Conservation (phyloP, 2,888 invertebrate genomes). For the Limnephilus lunatus region DNA sequence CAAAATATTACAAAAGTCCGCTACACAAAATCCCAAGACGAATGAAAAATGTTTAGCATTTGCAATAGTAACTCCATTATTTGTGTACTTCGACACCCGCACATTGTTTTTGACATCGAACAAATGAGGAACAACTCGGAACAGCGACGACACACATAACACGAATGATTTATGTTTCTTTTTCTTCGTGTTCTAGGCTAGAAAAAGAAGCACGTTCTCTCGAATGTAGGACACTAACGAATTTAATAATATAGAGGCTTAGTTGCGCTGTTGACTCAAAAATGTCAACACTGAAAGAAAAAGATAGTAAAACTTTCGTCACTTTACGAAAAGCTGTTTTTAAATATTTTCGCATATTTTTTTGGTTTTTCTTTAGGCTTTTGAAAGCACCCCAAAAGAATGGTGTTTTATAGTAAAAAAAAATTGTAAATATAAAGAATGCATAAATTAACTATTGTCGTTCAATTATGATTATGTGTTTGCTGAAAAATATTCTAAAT, state of each 20-base stretch:
- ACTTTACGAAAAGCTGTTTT: neutral
- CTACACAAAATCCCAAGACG: neutral
- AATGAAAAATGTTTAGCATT: neutral
- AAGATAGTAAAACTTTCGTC: neutral
- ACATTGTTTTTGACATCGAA: neutral
- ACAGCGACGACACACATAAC: neutral
- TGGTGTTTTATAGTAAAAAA: too few relatives aligned
- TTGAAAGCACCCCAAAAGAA: too few relatives aligned
- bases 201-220: neutral
- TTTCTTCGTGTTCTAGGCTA: neutral
- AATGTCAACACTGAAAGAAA: neutral
- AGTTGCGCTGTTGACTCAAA: neutral
- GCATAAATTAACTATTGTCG: too few relatives aligned
- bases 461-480: too few relatives aligned
- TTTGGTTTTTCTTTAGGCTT: too few relatives aligned
- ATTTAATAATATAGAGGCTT: neutral
- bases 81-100: neutral
- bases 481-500: too few relatives aligned
- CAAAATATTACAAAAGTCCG: neutral
- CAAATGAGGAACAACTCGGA: neutral
- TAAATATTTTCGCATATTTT: too few relatives aligned
- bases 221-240: neutral
- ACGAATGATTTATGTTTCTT: neutral
- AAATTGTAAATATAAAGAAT: too few relatives aligned
- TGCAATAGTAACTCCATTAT: neutral